Evolutionary conservation across 1,140 invertebrate species (phyloP), one percentile per base, ranked within the genome.

Genomic region (Rhysida immarginata): DNA sequence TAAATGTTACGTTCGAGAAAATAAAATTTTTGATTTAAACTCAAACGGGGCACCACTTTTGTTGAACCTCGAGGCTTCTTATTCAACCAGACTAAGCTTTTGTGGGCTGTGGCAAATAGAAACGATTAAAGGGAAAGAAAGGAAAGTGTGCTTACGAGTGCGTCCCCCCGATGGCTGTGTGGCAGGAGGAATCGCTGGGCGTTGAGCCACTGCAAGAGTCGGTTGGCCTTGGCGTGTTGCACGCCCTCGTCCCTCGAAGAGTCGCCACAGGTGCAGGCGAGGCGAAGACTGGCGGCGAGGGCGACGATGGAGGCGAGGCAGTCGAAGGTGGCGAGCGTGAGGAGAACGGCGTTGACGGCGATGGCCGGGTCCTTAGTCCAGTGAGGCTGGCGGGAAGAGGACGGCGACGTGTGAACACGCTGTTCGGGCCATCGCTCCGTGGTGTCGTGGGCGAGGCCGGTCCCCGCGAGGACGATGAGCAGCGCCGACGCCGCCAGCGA

Each of bases 391-490:
- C 59, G 55, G 14, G 59, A 54, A 8, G 29, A 5, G 29, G n/a
- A n/a, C n/a, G n/a, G n/a, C n/a, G n/a, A n/a, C n/a, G n/a, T n/a
- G n/a, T n/a, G n/a, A n/a, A n/a, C n/a, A n/a, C n/a, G n/a, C n/a
- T n/a, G n/a, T n/a, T n/a, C n/a, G 16, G 29, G 29, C 29, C 5
- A 16, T 35, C 5, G 29, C 5, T 35, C 29, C 5, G 29, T 16
- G 5, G 16, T 16, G 29, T 66, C 64, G 8, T 60, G 56, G 1
- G 60, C 60, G 35, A 65, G 57, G 2, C 62, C 65, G 11, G 61
- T 65, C 1, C 62, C 63, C 23, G 64, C 58, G 24, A 66, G 59
- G n/a, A 66, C 59, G 24, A 64, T 60, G 18, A 65, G 54, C 13
- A 66, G 56, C 1, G 62, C 63, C 8, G 59, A 60, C 8, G 62